A percentile compares a stretch with the other conserved stretches of the same genome.
Evolutionary conservation across 2,113 vertebrate genomes (phyloP).

Genomic region (Percina caprodes): DNA sequence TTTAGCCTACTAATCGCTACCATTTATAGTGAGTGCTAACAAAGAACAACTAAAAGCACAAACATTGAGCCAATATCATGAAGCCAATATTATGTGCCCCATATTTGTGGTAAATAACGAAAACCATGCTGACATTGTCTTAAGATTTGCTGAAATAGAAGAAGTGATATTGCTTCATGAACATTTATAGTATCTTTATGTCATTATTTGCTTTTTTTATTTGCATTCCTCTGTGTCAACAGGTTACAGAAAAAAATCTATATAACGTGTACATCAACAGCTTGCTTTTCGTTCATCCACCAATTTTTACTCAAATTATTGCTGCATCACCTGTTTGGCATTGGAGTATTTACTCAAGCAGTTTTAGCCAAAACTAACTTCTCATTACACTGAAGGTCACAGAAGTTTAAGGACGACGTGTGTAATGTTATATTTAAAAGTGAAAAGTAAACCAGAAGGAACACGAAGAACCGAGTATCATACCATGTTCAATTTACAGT

Average conservation of each 20-base stretch:
- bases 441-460: not conserved
- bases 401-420: not conserved
- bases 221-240: not conserved
- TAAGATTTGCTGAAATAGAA: not conserved
- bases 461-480: not conserved
- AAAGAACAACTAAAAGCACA: not conserved
- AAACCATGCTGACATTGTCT: too few relatives aligned
- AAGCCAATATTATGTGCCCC: not conserved
- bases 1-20: not conserved
- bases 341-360: not conserved
- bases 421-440: not conserved
- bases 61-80: not conserved
- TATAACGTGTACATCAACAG: not conserved
- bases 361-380: not conserved
- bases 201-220: not conserved
- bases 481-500: not conserved
- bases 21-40: not conserved
- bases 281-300: conserved; percentile 7
- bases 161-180: not conserved
- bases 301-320: not conserved
- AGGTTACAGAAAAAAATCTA: not conserved
- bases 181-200: not conserved
- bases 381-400: not conserved
- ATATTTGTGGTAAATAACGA: not conserved
- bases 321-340: not conserved